Evolutionary conservation across 2,797 vertebrate genomes (phyloP).

Genomic region (Philypnodon macrostomus): DNA sequence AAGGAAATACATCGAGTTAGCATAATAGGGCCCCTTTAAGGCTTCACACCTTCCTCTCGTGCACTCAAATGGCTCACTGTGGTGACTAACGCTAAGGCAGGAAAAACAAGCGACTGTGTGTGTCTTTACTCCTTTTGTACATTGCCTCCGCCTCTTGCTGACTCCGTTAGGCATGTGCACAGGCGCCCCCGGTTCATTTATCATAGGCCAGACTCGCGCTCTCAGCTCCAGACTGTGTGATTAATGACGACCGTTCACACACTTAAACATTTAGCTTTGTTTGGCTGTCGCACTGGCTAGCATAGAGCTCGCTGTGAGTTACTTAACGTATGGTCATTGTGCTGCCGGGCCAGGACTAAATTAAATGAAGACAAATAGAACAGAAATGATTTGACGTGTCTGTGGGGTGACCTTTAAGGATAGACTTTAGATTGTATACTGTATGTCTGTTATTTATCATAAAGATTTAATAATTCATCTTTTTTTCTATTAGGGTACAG

Average conservation of each 20-base stretch:
- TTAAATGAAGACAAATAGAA: slow-evolving; percentile 21
- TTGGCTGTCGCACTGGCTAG: slow-evolving; percentile 69
- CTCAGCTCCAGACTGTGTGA: slow-evolving; percentile 60
- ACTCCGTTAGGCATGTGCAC: slow-evolving; percentile 50
- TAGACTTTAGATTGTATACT: slow-evolving; percentile 5
- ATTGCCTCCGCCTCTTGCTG: slow-evolving; percentile 29
- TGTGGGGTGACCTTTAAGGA: slow-evolving; percentile 50
- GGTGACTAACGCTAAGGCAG: slow-evolving; percentile 37
- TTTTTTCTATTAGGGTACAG: neutral
- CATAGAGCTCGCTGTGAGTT: slow-evolving; percentile 55
- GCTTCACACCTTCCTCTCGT: slow-evolving; percentile 20
- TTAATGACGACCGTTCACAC: slow-evolving; percentile 71
- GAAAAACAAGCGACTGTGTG: slow-evolving; percentile 34
- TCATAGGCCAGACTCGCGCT: slow-evolving; percentile 60
- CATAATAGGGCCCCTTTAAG: neutral
- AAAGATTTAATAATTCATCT: neutral
- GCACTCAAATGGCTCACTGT: slow-evolving; percentile 5
- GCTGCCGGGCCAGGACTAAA: slow-evolving; percentile 35
- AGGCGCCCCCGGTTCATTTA: slow-evolving; percentile 63
- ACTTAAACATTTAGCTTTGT: slow-evolving; percentile 77
- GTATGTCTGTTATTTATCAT: too few relatives aligned
- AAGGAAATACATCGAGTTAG: too few relatives aligned
- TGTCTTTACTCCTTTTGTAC: slow-evolving; percentile 29
- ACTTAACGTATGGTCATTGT: slow-evolving; percentile 51
- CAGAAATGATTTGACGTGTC: slow-evolving; percentile 7